Percentiles rank a stretch among this genome's conserved stretches.
These are phyloP conservation scores for Tragopan temminckii DNA, from an alignment of 2,797 vertebrate genomes.

Conservation along the genomic window DNA sequence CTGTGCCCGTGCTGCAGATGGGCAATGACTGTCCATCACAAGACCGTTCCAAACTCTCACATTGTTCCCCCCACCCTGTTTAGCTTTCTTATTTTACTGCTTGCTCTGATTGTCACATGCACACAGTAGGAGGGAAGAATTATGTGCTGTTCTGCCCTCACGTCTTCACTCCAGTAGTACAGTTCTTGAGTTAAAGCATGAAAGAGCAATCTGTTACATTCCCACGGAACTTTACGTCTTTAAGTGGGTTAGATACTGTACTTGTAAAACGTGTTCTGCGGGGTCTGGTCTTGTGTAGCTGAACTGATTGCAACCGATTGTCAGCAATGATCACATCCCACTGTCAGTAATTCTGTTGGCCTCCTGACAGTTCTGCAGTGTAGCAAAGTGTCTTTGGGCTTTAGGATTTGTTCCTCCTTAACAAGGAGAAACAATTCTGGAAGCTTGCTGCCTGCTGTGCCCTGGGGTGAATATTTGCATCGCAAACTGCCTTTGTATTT, in stretches of 20 bases:
- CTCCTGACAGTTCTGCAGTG: background rate
- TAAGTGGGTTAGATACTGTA: fast-evolving
- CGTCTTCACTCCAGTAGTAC: background rate
- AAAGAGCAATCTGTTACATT: background rate
- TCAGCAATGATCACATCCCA: background rate
- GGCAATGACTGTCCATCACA: background rate
- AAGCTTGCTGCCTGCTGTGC: background rate
- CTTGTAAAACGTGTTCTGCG: background rate
- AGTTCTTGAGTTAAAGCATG: background rate
- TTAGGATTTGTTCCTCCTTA: background rate
- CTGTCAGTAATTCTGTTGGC: background rate
- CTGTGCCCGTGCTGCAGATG: background rate
- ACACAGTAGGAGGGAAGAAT: fast-evolving
- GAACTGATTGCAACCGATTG: background rate
- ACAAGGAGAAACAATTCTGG: fast-evolving
- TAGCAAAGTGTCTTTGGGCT: background rate
- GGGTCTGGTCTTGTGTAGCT: background rate
- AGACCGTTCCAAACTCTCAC: background rate
- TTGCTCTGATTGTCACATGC: background rate
- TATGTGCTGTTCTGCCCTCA: background rate
- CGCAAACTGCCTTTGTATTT: background rate
- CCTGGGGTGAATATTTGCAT: background rate
- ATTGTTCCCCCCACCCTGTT: background rate
- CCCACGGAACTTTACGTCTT: background rate
- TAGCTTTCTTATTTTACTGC: background rate